A percentile compares a stretch with the other conserved stretches of the same genome.
Evolutionary conservation across 2,113 vertebrate genomes (phyloP).

Genomic region (Riparia riparia): DNA sequence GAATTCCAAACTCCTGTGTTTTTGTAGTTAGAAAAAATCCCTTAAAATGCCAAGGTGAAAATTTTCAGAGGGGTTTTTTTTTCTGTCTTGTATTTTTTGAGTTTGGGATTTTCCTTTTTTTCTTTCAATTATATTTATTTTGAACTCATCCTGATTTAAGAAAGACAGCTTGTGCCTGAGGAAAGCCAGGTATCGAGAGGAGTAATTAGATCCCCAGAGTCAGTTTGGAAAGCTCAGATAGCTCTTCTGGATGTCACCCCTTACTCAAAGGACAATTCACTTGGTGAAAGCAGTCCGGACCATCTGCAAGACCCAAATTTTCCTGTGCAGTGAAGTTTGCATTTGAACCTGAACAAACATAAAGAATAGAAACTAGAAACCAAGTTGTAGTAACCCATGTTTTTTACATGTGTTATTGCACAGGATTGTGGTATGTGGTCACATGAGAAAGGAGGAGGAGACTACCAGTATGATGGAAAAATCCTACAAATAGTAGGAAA

Average conservation of each 20-base stretch:
- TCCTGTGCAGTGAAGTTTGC: not conserved
- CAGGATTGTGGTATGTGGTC: not conserved
- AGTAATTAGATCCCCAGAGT: not conserved
- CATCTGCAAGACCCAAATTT: fast-evolving
- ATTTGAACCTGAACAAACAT: not conserved
- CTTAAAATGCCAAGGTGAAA: not conserved
- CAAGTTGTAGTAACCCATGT: not conserved
- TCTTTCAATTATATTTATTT: not conserved
- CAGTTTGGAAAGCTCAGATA: not conserved
- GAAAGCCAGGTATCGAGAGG: not conserved
- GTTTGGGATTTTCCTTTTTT: not conserved
- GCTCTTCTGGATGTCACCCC: not conserved
- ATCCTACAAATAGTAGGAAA: not conserved
- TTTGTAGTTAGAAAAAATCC: not conserved
- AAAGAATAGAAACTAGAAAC: not conserved
- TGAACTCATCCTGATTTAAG: not conserved
- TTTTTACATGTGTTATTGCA: not conserved
- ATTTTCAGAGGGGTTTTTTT: not conserved
- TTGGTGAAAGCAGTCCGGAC: not conserved
- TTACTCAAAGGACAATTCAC: not conserved
- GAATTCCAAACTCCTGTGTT: not conserved
- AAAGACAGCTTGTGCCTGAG: not conserved
- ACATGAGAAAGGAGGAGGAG: not conserved
- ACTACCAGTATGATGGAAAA: not conserved
- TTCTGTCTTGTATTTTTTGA: not conserved